Conservation (phyloP, 2,888 invertebrate genomes). For the Cryptus viduatorius region DNA sequence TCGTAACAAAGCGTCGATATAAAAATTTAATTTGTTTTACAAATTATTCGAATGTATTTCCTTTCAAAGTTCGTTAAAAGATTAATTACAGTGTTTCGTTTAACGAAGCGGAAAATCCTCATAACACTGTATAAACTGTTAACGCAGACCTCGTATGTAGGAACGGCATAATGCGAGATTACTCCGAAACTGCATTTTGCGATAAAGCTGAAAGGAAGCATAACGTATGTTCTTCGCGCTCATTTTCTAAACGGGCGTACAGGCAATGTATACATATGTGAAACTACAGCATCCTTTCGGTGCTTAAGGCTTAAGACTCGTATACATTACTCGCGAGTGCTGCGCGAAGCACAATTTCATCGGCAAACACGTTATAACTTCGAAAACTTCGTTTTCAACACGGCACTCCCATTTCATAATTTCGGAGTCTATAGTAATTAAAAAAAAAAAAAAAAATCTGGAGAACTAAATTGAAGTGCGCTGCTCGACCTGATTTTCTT, state of each 20-base stretch:
- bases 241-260: background rate
- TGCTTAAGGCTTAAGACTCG: constrained; percentile 1
- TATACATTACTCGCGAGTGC: constrained; percentile 46
- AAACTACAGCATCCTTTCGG: background rate
- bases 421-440: background rate
- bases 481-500: constrained; percentile 8
- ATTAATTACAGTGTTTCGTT: background rate
- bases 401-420: constrained; percentile 2
- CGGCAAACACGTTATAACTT: background rate
- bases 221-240: background rate
- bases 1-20: too few species aligned
- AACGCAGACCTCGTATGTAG: background rate
- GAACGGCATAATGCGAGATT: background rate
- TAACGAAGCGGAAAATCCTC: background rate
- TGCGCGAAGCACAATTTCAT: constrained; percentile 9
- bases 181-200: background rate
- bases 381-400: background rate
- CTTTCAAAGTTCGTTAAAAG: background rate
- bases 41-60: background rate
- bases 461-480: background rate
- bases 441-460: background rate
- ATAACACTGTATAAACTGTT: background rate
- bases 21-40: background rate
- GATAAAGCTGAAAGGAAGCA: background rate
- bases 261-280: background rate